Conservation (phyloP, 2,113 vertebrate genomes). For the Eidolon helvum region DNA sequence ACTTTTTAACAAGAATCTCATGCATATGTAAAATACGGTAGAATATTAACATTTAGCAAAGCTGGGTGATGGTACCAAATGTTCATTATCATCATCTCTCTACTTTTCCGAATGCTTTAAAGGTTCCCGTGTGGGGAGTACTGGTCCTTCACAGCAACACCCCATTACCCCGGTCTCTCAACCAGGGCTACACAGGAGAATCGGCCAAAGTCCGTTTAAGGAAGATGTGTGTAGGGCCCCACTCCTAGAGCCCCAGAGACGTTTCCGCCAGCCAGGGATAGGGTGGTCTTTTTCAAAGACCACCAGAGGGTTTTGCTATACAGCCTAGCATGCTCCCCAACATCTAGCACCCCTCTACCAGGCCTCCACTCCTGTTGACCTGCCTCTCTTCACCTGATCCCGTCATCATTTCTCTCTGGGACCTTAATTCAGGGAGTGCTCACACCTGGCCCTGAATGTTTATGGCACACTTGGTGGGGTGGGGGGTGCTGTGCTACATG, state of each 20-base stretch:
- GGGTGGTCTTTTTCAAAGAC: neutral
- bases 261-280: neutral
- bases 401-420: neutral
- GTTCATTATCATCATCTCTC: neutral
- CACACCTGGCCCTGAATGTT: neutral
- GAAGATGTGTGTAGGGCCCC: neutral
- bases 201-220: neutral
- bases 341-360: too few relatives aligned
- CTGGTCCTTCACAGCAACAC: neutral
- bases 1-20: neutral
- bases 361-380: neutral
- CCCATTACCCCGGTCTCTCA: neutral
- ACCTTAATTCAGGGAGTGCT: neutral
- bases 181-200: neutral
- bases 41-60: neutral
- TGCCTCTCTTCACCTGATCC: neutral
- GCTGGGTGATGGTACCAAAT: neutral
- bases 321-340: neutral
- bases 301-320: neutral
- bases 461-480: accelerated
- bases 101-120: neutral
- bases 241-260: neutral
- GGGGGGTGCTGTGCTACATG: neutral
- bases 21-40: neutral
- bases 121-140: neutral